Evolutionary conservation across 64 coral and sea anemone species (phyloP).

Genomic region (Actinia tenebrosa): DNA sequence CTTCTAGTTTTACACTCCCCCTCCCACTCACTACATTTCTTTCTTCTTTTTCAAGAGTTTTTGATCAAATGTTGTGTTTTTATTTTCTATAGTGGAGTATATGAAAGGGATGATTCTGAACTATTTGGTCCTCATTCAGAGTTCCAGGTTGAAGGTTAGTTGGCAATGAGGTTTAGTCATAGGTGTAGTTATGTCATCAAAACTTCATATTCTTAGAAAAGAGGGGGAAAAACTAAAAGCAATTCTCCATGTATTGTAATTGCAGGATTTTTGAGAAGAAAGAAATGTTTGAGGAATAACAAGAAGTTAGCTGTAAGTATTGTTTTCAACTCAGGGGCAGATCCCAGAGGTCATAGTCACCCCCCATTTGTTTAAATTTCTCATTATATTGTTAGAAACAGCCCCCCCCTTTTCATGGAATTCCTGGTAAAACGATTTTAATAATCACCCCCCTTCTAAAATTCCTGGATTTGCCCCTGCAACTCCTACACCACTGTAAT

Average conservation of each 20-base stretch:
- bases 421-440: too few relatives aligned
- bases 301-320: slow-evolving; percentile 76
- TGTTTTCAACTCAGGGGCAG: not conserved
- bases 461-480: too few relatives aligned
- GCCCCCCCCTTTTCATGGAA: too few relatives aligned
- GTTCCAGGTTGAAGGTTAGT: slow-evolving; percentile 70
- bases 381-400: too few relatives aligned
- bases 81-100: slow-evolving; percentile 29
- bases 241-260: not conserved
- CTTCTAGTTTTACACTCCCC: not conserved
- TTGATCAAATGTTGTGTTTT: not conserved
- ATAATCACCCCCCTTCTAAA: too few relatives aligned
- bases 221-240: too few relatives aligned
- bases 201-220: too few relatives aligned
- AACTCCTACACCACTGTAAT: too few relatives aligned
- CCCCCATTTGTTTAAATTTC: too few relatives aligned
- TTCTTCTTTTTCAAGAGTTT: not conserved
- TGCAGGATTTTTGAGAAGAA: slow-evolving; percentile 70
- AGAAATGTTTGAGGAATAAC: slow-evolving; percentile 70
- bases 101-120: slow-evolving; percentile 54
- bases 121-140: slow-evolving; percentile 29
- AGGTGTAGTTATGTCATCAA: not conserved
- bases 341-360: too few relatives aligned
- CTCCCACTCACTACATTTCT: not conserved
- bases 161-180: not conserved